phyloP scores from a whole-genome alignment of 2,888 invertebrate species.

The Nowickia ferox region DNA sequence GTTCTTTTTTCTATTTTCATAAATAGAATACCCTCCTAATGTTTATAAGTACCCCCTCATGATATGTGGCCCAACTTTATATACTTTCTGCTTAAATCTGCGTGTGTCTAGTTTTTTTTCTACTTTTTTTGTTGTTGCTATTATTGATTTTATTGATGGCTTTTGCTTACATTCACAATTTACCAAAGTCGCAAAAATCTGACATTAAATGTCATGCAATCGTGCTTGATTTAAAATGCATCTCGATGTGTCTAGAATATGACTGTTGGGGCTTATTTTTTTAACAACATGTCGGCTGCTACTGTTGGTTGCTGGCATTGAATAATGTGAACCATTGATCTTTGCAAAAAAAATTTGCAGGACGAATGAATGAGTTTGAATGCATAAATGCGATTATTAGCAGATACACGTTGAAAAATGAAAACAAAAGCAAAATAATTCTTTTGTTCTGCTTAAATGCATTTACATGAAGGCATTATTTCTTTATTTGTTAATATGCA shows the following conservation, averaged over 20 bases:
- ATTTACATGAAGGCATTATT: not conserved
- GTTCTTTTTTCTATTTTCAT: too few relatives aligned
- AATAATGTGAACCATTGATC: conserved; percentile 47
- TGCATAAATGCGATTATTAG: conserved; percentile 42
- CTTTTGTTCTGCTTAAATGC: not conserved
- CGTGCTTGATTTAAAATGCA: conserved; percentile 56
- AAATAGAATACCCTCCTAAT: conserved; percentile 12
- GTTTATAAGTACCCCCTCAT: not conserved
- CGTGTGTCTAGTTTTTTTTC: not conserved
- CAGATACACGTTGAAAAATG: conserved; percentile 42
- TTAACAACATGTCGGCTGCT: conserved; percentile 35
- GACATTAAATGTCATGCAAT: conserved; percentile 60
- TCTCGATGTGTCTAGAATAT: conserved; percentile 52
- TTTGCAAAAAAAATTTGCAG: conserved; percentile 27
- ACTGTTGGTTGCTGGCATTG: conserved; percentile 60
- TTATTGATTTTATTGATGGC: conserved; percentile 25
- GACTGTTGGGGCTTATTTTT: conserved; percentile 29
- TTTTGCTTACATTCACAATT: conserved; percentile 54
- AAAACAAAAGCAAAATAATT: conserved; percentile 4
- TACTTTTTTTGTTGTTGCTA: not conserved
- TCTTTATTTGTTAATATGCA: too few relatives aligned
- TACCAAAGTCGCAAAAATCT: conserved; percentile 44
- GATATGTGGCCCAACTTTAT: not conserved
- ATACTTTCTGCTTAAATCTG: not conserved
- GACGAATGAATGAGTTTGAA: conserved; percentile 33